Base-by-base conservation (phyloP, 2,797 vertebrate genomes). In the Mycteria americana region DNA sequence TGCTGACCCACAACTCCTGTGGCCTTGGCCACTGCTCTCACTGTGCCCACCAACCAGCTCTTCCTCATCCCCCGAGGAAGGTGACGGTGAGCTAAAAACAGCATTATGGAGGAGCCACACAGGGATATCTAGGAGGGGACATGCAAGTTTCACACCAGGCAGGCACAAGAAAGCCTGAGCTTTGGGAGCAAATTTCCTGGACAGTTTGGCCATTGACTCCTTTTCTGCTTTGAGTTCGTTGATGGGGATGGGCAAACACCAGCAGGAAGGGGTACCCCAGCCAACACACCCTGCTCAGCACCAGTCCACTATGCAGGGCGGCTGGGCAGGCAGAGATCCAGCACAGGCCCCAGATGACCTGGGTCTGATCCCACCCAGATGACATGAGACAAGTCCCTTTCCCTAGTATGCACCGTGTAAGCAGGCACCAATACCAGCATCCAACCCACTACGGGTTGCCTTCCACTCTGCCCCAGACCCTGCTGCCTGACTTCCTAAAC, bases 401-500 rank as follows among this genome's bases (percentile, higher is more conserved):
- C 11, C n/a, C 31, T 46, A 0, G 0, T 23, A 30, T 37, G 30
- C 27, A 9, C n/a, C 6, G 13, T 1, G n/a, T 28, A 48, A 56
- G 41, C 48, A 57, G 54, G 65, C 35, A 41, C 19, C 21, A 62
- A 43, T 4, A 25, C 5, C 43, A n/a, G n/a, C 83, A 74, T 25
- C 14, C 37, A 83, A 57, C 19, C 23, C 37, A 27, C 31, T 6
- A 2, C 9, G 57, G 15, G n/a, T 6, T 43, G 54, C 50, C 30
- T n/a, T 30, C 11, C 48, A 23, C 45, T 53, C 59, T 68, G 41
- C 45, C 64, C 46, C 75, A 75, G 18, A 11, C 28, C 46, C 56
- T 14, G 31, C 8, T 25, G n/a, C n/a, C n/a, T 25, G n/a, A 50
- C 57, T 37, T 65, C 83, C 67, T 23, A 53, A 24, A 83, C 56